Evolutionary conservation across 2,113 vertebrate species (phyloP).

Genomic region (Cyrtonyx montezumae): DNA sequence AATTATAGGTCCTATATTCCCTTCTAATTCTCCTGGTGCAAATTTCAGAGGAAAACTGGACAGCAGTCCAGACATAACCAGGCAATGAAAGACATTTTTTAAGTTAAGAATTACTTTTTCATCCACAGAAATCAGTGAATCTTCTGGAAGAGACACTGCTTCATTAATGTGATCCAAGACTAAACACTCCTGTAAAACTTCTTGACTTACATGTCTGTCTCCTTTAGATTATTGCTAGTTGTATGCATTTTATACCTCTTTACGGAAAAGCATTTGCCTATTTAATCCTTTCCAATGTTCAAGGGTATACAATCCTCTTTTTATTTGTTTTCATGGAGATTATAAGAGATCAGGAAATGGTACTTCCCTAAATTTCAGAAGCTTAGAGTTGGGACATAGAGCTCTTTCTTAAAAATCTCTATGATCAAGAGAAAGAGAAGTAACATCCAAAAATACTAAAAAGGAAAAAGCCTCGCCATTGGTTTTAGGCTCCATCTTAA

Average conservation of each 20-base stretch:
- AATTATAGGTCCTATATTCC: background rate
- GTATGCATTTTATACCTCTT: background rate
- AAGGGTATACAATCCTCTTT: background rate
- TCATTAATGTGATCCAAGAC: background rate
- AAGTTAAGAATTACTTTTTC: background rate
- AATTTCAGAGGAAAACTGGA: background rate
- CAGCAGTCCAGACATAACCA: background rate
- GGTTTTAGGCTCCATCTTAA: background rate
- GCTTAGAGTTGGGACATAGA: background rate
- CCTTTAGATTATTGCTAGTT: background rate
- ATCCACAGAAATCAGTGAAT: background rate
- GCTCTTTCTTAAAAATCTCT: background rate
- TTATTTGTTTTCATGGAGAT: background rate
- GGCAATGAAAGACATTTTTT: background rate
- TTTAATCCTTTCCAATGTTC: background rate
- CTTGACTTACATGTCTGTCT: background rate
- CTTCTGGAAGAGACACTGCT: background rate
- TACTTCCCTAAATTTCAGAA: background rate
- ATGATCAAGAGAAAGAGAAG: background rate
- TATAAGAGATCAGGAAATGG: background rate
- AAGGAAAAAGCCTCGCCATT: accelerated
- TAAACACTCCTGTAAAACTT: background rate
- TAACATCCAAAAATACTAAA: background rate
- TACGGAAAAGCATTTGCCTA: background rate
- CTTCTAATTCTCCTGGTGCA: background rate